Percentiles rank a stretch among this genome's conserved stretches.
These are phyloP conservation scores for Allolobophora icterica DNA, from an alignment of 2,888 invertebrate species.

Conservation along the genomic window DNA sequence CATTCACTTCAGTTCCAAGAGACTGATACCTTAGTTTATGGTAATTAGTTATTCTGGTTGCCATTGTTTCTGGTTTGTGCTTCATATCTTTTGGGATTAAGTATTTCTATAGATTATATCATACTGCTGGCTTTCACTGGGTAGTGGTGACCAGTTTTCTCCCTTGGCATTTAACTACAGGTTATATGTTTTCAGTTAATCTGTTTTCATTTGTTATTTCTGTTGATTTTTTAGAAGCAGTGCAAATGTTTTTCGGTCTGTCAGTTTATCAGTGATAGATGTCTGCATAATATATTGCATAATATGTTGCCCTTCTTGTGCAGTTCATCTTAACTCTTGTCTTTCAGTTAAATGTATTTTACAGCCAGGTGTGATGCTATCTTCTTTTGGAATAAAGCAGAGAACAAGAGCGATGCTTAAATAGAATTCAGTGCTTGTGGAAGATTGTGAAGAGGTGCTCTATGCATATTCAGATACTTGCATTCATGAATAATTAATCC, in stretches of 20 bases:
- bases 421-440: neutral
- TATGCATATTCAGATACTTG: neutral
- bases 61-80: neutral
- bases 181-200: conserved; percentile 3
- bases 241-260: neutral
- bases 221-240: neutral
- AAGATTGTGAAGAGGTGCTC: neutral
- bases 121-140: neutral
- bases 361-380: neutral
- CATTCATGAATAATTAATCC: neutral
- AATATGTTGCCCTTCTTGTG: neutral
- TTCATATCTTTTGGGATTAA: neutral
- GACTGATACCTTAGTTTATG: neutral
- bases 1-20: neutral
- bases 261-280: neutral
- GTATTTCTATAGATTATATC: neutral
- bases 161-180: neutral
- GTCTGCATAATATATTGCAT: neutral
- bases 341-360: neutral
- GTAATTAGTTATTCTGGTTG: neutral
- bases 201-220: neutral
- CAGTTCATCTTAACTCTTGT: neutral
- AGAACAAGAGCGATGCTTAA: neutral
- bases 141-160: neutral
- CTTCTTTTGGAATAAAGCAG: neutral